phyloP scores from a whole-genome alignment of 1,140 invertebrate genomes.

The Hestina assimilis region DNA sequence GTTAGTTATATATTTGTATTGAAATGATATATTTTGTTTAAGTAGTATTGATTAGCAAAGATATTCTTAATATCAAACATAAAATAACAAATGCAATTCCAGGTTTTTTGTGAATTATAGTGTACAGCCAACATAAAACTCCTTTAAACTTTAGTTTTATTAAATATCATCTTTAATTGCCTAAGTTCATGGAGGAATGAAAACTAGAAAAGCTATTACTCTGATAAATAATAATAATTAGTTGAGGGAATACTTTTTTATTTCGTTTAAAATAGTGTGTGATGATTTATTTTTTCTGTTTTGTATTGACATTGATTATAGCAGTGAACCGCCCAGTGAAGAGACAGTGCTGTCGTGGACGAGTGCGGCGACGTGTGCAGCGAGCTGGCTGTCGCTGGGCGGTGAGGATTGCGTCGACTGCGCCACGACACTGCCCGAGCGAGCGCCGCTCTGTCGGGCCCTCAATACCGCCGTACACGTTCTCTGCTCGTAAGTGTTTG shows the following conservation, averaged over 20 bases:
- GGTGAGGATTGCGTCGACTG: slow-evolving; percentile 41
- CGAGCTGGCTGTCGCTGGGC: slow-evolving; percentile 57
- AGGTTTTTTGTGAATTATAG: no score
- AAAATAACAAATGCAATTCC: no score
- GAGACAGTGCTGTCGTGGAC: slow-evolving; percentile 49
- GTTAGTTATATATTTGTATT: slow-evolving; percentile 40
- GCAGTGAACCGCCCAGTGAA: slow-evolving; percentile 48
- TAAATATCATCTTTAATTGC: no score
- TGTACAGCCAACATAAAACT: no score
- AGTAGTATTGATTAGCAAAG: no score
- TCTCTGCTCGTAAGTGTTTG: slow-evolving; percentile 52
- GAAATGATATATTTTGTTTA: neutral
- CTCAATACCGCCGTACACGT: slow-evolving; percentile 56
- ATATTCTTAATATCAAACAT: no score
- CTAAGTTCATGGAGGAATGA: no score
- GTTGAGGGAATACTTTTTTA: no score
- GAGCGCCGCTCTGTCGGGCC: slow-evolving; percentile 52
- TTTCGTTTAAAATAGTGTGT: no score
- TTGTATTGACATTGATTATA: slow-evolving; percentile 45
- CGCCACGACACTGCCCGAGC: slow-evolving; percentile 45
- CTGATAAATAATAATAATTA: no score
- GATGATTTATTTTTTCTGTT: neutral
- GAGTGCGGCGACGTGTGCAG: slow-evolving; percentile 51
- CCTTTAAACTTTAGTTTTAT: no score
- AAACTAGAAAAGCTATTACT: no score